Base-by-base conservation (phyloP, 2,113 vertebrate genomes). In the Cheirogaleus medius region DNA sequence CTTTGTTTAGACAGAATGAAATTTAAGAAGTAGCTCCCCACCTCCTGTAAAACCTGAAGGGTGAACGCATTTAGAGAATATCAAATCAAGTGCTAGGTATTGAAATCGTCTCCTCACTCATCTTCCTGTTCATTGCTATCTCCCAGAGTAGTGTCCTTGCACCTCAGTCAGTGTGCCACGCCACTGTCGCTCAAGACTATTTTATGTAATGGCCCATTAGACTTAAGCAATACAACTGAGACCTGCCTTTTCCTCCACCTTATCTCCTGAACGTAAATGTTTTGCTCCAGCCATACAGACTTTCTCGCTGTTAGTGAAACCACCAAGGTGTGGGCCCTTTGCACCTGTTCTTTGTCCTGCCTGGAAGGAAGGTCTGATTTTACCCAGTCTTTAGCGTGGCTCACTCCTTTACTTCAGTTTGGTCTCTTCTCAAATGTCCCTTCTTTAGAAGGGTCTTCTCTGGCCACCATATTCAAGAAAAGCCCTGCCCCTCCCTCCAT, bases 371-470 rank as follows among this genome's bases (percentile, higher is more conserved):
- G 21, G 29, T 66, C 63, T 47, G 37, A 47, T 63, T 77, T 68
- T 54, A 21, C 9, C 21, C 8, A 58, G 12, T 0, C 64, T 37
- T 78, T 39, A 12, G 2, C 27, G 5, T 4, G 25, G 32, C 49
- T 73, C 49, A 3, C 54, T 86, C 15, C 20, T 73, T 87, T 34
- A 25, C 44, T 64, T 85, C 39, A 63, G 17, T 78, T 77, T 74
- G 44, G 18, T 76, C 5, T 87, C 25, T 91, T 94, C 69, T 92
- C 39, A 78, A 32, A 68, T 71, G 18, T 71, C 20, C 34, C 21
- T 85, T 87, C 69, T 39, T 91, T 54, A 18, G 39, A 77, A 96
- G 69, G 18, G 34, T 90, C 49, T 34, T 85, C 71, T 95, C 18
- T 68, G 77, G 71, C 47, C 60, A 11, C 42, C 8, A 2, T 34